phyloP scores from a whole-genome alignment of 2,888 invertebrate genomes.

The Carpatolechia fugitivella region DNA sequence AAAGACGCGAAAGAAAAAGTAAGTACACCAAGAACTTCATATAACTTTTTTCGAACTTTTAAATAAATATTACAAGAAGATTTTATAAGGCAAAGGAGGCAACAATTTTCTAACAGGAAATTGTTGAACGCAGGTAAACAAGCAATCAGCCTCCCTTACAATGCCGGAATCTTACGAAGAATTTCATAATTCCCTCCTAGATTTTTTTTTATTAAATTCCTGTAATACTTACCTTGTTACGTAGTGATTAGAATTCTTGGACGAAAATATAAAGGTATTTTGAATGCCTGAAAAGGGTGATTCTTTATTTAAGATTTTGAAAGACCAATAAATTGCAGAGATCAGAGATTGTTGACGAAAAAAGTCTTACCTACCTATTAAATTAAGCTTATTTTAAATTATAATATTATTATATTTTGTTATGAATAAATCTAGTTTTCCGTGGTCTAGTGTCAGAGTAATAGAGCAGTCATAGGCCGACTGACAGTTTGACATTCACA shows the following conservation, averaged over 20 bases:
- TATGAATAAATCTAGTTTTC: too few species aligned
- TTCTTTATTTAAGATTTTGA: background rate
- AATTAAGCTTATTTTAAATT: too few species aligned
- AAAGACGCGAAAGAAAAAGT: too few species aligned
- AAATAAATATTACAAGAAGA: background rate
- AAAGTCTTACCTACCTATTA: too few species aligned
- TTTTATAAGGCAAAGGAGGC: background rate
- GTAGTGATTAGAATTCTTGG: constrained; percentile 14
- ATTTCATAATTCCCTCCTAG: constrained; percentile 11
- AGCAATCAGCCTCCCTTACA: background rate
- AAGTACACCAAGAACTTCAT: too few species aligned
- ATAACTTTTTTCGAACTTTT: background rate
- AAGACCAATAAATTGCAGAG: too few species aligned
- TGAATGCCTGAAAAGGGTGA: background rate
- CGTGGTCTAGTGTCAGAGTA: too few species aligned
- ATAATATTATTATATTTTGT: too few species aligned
- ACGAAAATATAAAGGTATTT: background rate
- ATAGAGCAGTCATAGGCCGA: too few species aligned
- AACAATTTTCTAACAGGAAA: background rate
- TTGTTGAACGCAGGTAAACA: background rate
- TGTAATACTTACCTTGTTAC: constrained; percentile 10
- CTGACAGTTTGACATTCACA: too few species aligned
- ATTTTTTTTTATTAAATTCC: constrained; percentile 15
- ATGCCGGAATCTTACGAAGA: constrained; percentile 2
- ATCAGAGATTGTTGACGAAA: too few species aligned